Evolutionary conservation across 1,140 invertebrate species (phyloP).

Genomic region (Pseudobourletiella spinata): DNA sequence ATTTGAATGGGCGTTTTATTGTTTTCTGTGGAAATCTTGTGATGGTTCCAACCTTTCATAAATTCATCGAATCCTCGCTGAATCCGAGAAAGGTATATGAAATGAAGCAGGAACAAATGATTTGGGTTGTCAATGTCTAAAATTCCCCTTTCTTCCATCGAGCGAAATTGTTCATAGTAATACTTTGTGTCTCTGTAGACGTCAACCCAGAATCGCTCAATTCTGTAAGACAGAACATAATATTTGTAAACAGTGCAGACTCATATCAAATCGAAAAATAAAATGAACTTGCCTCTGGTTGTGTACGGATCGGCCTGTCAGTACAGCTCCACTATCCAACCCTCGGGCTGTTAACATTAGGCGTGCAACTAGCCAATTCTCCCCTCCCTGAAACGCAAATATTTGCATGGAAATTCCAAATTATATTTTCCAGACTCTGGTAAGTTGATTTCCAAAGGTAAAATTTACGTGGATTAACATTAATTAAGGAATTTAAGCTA

Average conservation of each 20-base stretch:
- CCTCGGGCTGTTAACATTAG: slow-evolving; percentile 9
- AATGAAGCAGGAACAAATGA: slow-evolving; percentile 11
- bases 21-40: slow-evolving; percentile 16
- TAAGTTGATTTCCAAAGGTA: too few relatives aligned
- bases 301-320: slow-evolving; percentile 6
- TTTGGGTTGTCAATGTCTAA: slow-evolving; percentile 1
- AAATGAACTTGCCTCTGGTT: slow-evolving; percentile 5
- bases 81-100: slow-evolving; percentile 19
- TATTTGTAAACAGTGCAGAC: too few relatives aligned
- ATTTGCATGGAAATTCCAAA: too few relatives aligned
- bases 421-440: too few relatives aligned
- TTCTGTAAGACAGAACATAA: slow-evolving; percentile 1
- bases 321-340: background rate
- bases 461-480: too few relatives aligned
- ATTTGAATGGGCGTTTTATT: slow-evolving; percentile 19
- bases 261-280: background rate
- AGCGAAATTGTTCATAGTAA: background rate
- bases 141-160: slow-evolving; percentile 2
- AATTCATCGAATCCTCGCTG: slow-evolving; percentile 3
- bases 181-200: background rate
- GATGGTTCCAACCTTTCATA: slow-evolving; percentile 16
- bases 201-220: slow-evolving; percentile 21
- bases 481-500: too few relatives aligned
- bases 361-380: slow-evolving; percentile 3
- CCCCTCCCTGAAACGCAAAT: background rate